Conservation (phyloP, 2,113 vertebrate genomes). For the Bufo gargarizans region DNA sequence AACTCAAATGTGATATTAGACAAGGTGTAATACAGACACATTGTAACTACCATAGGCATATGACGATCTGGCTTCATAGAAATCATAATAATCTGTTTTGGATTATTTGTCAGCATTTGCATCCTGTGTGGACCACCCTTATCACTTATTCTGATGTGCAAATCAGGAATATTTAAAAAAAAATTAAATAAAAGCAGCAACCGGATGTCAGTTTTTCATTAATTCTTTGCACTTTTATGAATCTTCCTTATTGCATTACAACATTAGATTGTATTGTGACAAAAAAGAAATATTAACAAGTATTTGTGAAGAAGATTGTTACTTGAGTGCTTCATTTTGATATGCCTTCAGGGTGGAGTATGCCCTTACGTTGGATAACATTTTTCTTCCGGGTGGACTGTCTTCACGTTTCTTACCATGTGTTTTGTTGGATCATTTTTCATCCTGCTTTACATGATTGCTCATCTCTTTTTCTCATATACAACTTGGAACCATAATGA, state of each 20-base stretch:
- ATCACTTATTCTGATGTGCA: no score
- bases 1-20: no score
- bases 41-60: no score
- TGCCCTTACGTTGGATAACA: background rate
- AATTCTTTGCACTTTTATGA: background rate
- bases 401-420: background rate
- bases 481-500: background rate
- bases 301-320: no score
- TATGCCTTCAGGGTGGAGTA: background rate
- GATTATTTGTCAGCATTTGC: no score
- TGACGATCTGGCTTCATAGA: background rate
- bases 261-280: background rate
- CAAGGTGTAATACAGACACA: no score
- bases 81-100: background rate
- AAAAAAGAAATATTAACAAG: no score
- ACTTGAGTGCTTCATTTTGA: background rate
- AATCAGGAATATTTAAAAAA: no score
- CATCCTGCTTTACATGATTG: background rate
- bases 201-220: background rate
- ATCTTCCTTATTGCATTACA: background rate
- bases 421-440: background rate
- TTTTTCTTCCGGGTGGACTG: background rate
- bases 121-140: no score
- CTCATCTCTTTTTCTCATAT: background rate
- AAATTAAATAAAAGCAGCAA: no score